Conservation (phyloP, 2,113 vertebrate genomes). For the Centropristis striata region DNA sequence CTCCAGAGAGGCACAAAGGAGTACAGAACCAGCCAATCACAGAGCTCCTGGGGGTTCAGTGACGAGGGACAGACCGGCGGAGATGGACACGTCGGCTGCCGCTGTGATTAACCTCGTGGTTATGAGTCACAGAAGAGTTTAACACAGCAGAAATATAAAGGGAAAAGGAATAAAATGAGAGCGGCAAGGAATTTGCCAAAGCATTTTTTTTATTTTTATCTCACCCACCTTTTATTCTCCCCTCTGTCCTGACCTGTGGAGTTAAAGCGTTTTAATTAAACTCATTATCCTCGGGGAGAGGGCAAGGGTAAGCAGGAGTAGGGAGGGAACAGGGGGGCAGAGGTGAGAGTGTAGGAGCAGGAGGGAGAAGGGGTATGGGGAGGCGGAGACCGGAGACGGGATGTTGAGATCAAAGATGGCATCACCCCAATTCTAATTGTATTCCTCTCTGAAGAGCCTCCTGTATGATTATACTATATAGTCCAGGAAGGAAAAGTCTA, state of each 20-base stretch:
- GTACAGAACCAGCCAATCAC: conserved; percentile 10
- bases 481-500: background rate
- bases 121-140: conserved; percentile 54
- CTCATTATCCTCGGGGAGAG: conserved; percentile 44
- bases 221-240: conserved; percentile 20
- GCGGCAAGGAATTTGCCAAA: background rate
- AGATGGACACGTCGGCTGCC: conserved; percentile 20
- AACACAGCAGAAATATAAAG: conserved; percentile 18
- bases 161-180: conserved; percentile 7
- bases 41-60: conserved; percentile 22
- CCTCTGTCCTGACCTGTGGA: conserved; percentile 37
- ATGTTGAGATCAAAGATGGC: background rate
- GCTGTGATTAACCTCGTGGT: conserved; percentile 65
- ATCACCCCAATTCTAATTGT: background rate
- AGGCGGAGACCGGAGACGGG: conserved; percentile 6
- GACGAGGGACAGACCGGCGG: conserved; percentile 11
- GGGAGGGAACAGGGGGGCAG: conserved; percentile 15
- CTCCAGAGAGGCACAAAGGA: background rate
- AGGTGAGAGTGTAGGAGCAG: conserved; percentile 9
- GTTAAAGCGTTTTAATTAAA: conserved; percentile 67
- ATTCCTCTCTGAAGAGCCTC: background rate
- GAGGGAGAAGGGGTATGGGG: background rate
- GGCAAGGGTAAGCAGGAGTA: conserved; percentile 20
- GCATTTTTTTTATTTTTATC: conserved; percentile 31
- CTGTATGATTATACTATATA: background rate